Evolutionary conservation across 1,140 invertebrate species (phyloP).

Genomic region (Megalopta genalis): DNA sequence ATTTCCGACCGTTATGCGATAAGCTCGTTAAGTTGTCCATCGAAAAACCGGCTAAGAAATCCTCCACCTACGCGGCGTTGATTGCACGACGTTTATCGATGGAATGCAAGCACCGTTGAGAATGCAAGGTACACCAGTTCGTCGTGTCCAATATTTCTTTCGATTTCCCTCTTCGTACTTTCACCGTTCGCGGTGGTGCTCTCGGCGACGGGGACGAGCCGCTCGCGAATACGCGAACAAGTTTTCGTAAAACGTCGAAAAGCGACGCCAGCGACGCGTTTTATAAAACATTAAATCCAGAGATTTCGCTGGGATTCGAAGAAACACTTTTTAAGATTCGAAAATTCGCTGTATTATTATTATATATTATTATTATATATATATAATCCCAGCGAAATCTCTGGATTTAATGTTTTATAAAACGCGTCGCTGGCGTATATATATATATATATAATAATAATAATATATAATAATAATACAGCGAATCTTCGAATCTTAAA

Average conservation of each 20-base stretch:
- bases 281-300: background rate
- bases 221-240: background rate
- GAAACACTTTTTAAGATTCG: too few species aligned
- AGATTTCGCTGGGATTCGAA: too few species aligned
- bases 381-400: too few species aligned
- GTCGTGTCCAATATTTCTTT: conserved; percentile 18
- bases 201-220: background rate
- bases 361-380: too few species aligned
- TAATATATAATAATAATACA: too few species aligned
- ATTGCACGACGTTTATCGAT: conserved; percentile 34
- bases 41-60: conserved; percentile 26
- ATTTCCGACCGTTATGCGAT: background rate
- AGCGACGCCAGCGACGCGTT: background rate
- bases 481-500: too few species aligned
- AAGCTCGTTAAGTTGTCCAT: background rate
- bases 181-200: conserved; percentile 16
- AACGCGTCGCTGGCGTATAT: too few species aligned
- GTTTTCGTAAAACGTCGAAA: background rate
- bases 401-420: background rate
- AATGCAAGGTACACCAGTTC: conserved; percentile 17
- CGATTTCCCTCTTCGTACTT: conserved; percentile 11
- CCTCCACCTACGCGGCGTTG: conserved; percentile 3
- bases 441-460: too few species aligned
- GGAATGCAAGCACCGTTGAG: conserved; percentile 17
- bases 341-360: too few species aligned